These are phyloP conservation scores for Pinna nobilis DNA, from an alignment of 1,140 invertebrate species.

Conservation along the genomic window DNA sequence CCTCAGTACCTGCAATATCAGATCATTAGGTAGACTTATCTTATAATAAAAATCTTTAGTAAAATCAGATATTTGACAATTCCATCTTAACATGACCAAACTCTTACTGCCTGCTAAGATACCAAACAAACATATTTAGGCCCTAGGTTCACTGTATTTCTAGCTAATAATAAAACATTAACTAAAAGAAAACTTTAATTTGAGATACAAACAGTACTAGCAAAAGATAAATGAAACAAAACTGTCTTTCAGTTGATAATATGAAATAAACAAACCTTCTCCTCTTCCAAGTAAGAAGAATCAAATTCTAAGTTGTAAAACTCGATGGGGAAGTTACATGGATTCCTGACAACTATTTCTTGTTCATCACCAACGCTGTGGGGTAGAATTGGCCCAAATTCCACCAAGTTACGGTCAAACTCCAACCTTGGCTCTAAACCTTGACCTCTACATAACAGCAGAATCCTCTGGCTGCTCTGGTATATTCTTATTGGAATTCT, in stretches of 20 bases:
- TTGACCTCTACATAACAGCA: slow-evolving; percentile 71
- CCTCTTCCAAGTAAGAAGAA: slow-evolving; percentile 72
- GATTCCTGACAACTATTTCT: slow-evolving; percentile 71
- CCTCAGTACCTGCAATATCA: slow-evolving; percentile 65
- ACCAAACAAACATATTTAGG: too few relatives aligned
- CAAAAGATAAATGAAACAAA: too few relatives aligned
- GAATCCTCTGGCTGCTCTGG: slow-evolving; percentile 73
- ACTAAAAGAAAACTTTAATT: too few relatives aligned
- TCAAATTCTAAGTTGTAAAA: slow-evolving; percentile 75
- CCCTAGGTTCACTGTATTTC: background rate
- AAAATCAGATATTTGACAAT: too few relatives aligned
- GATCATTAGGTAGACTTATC: too few relatives aligned
- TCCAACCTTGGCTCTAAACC: slow-evolving; percentile 73
- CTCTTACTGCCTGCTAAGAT: too few relatives aligned
- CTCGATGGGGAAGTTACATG: slow-evolving; percentile 73
- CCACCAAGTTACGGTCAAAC: slow-evolving; percentile 68
- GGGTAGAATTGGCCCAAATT: slow-evolving; percentile 74
- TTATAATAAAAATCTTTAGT: too few relatives aligned
- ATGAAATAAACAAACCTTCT: too few relatives aligned
- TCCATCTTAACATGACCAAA: too few relatives aligned
- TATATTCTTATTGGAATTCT: slow-evolving; percentile 71
- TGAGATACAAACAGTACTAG: too few relatives aligned
- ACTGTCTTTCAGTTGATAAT: too few relatives aligned
- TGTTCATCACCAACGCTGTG: slow-evolving; percentile 73
- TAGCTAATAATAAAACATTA: background rate